Percentiles rank a stretch among this genome's conserved stretches.
Conservation (phyloP, 2,113 vertebrate species). For the Centropus unirufus region DNA sequence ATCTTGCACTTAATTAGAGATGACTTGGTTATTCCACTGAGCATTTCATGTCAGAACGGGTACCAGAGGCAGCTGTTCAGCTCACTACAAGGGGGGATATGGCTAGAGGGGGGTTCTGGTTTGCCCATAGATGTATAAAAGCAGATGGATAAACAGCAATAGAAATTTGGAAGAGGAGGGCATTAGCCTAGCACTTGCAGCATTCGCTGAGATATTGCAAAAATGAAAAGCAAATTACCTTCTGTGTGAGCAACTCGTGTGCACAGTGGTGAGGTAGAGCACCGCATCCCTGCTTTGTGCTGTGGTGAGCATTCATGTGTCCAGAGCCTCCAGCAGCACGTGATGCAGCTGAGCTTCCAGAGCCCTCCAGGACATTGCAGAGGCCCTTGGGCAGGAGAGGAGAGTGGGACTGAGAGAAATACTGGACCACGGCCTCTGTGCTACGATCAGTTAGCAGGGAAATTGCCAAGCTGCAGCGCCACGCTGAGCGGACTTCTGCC, state of each 20-base stretch:
- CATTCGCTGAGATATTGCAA: neutral
- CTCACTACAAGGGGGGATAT: neutral
- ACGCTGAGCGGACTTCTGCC: fast-evolving
- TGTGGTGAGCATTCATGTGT: fast-evolving
- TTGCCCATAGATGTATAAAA: neutral
- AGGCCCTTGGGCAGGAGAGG: neutral
- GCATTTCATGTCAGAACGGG: neutral
- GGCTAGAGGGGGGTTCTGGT: neutral
- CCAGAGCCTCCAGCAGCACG: neutral
- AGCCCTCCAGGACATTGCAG: neutral
- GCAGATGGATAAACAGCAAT: neutral
- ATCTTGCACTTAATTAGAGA: slow-evolving; percentile 60
- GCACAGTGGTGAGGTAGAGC: neutral
- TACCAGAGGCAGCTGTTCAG: neutral
- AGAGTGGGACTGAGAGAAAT: neutral
- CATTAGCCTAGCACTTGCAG: neutral
- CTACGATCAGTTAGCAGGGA: fast-evolving
- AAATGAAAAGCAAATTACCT: neutral
- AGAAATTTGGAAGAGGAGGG: neutral
- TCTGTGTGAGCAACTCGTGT: fast-evolving
- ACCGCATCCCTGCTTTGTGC: neutral
- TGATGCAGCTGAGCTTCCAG: neutral
- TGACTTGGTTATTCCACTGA: slow-evolving; percentile 34
- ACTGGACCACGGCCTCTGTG: fast-evolving
- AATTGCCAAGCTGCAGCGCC: too few species aligned